These are phyloP conservation scores for Melieria picta DNA, from an alignment of 2,888 invertebrate species.

Conservation along the genomic window DNA sequence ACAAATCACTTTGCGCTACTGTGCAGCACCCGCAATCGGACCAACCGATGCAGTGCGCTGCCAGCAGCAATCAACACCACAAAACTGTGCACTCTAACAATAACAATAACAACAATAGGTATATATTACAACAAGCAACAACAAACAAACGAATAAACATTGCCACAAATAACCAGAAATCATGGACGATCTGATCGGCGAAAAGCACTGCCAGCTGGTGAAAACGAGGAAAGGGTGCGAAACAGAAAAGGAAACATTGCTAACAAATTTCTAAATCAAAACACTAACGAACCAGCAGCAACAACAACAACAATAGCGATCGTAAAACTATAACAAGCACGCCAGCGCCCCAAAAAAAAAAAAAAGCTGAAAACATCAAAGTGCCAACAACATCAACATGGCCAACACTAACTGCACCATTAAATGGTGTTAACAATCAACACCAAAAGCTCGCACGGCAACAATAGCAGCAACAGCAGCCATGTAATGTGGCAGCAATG, in stretches of 20 bases:
- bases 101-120: neutral
- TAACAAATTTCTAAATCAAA: slow-evolving; percentile 31
- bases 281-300: slow-evolving; percentile 52
- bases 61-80: too few relatives aligned
- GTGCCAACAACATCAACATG: slow-evolving; percentile 27
- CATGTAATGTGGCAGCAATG: too few relatives aligned
- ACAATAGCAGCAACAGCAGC: slow-evolving; percentile 36
- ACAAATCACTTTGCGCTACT: neutral
- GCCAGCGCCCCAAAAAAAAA: slow-evolving; percentile 1
- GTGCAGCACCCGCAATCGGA: too few relatives aligned
- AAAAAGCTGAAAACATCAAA: slow-evolving; percentile 17
- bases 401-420: slow-evolving; percentile 20
- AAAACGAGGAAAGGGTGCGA: neutral
- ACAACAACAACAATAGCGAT: slow-evolving; percentile 28
- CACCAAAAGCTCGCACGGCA: slow-evolving; percentile 39
- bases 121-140: too few relatives aligned
- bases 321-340: slow-evolving; percentile 17
- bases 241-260: neutral
- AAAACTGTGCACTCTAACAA: neutral
- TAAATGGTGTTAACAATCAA: slow-evolving; percentile 45
- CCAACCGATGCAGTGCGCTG: too few relatives aligned
- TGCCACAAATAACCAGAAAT: too few relatives aligned
- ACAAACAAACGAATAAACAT: too few relatives aligned
- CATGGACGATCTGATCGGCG: too few relatives aligned
- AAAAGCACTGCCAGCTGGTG: neutral